Conservation (phyloP, 2,113 vertebrate species). For the Mungos mungo region DNA sequence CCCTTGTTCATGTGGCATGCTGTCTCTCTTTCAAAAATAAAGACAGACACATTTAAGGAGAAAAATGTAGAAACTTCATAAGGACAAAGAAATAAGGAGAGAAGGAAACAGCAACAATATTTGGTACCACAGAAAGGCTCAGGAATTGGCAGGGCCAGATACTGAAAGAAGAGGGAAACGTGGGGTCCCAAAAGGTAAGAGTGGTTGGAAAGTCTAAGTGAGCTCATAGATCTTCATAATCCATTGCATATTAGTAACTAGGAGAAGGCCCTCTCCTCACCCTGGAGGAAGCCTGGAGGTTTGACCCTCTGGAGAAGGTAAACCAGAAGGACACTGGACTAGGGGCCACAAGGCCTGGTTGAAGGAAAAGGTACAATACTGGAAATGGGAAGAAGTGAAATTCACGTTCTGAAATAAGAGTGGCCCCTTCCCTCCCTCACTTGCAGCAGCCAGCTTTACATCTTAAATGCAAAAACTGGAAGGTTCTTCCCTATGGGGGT, state of each 20-base stretch:
- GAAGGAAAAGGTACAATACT: background rate
- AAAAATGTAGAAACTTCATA: background rate
- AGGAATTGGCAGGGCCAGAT: background rate
- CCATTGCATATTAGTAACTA: background rate
- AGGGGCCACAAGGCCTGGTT: too few species aligned
- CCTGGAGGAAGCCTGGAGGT: background rate
- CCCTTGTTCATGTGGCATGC: too few species aligned
- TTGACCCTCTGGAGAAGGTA: background rate
- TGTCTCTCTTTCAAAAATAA: too few species aligned
- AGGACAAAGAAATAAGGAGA: background rate
- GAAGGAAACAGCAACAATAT: background rate
- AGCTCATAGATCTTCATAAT: background rate
- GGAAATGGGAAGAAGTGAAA: background rate
- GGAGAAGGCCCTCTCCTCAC: background rate
- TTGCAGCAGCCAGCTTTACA: background rate
- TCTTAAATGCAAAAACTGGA: background rate
- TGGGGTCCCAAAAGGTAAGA: background rate
- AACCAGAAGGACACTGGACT: background rate
- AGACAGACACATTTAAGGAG: too few species aligned
- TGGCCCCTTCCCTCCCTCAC: background rate
- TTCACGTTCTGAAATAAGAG: background rate
- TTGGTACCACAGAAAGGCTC: background rate
- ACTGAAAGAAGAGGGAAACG: background rate
- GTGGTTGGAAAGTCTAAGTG: background rate
- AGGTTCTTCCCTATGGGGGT: background rate